Conservation (phyloP, 1,140 invertebrate genomes). For the Pinna nobilis region DNA sequence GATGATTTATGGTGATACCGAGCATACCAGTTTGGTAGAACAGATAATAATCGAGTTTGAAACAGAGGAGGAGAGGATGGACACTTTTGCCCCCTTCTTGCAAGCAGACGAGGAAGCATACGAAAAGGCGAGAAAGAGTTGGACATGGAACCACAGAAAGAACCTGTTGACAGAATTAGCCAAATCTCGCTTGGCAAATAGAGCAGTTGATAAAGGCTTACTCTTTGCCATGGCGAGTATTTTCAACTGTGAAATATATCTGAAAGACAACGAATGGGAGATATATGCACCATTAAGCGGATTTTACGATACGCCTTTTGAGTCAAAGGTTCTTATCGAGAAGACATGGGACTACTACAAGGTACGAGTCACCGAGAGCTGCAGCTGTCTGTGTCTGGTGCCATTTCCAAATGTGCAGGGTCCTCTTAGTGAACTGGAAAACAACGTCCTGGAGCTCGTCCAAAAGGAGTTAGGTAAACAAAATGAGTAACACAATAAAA, state of each 20-base stretch:
- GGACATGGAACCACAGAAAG: not conserved
- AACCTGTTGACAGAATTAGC: not conserved
- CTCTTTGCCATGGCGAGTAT: slow-evolving; percentile 9
- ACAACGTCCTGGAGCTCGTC: no score
- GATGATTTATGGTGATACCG: not conserved
- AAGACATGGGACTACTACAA: no score
- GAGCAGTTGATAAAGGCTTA: no score
- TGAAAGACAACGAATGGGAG: not conserved
- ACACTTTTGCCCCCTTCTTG: not conserved
- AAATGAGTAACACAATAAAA: no score
- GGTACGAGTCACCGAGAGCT: not conserved
- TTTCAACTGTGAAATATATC: slow-evolving; percentile 3
- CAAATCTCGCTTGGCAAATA: not conserved
- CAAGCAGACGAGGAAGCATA: no score
- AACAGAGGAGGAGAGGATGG: not conserved
- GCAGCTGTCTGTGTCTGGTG: not conserved
- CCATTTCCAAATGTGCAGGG: not conserved
- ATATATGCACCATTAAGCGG: not conserved
- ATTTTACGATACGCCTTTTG: not conserved
- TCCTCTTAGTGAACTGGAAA: not conserved
- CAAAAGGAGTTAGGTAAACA: no score
- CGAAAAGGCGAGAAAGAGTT: not conserved
- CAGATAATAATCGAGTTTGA: not conserved
- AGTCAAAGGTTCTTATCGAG: not conserved
- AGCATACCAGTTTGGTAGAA: not conserved